These are phyloP conservation scores for Phymorhynchus buccinoides DNA, from an alignment of 1,140 invertebrate genomes.

Conservation along the genomic window DNA sequence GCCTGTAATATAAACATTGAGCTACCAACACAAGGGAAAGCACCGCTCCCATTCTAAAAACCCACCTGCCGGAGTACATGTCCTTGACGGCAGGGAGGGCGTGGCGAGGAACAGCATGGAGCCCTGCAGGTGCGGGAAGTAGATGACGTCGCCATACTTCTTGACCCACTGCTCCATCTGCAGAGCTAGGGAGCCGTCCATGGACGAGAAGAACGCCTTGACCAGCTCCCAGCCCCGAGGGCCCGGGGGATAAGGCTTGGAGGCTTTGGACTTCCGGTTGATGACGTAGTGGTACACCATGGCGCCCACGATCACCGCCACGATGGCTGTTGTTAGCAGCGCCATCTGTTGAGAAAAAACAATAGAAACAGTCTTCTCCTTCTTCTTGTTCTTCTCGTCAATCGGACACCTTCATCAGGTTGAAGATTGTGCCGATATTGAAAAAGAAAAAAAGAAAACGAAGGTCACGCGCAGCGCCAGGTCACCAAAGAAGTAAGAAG, in stretches of 20 bases:
- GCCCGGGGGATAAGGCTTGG: background rate
- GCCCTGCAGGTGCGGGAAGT: background rate
- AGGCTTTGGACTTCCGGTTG: background rate
- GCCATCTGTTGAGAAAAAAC: no score
- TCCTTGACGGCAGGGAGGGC: background rate
- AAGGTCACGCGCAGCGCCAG: no score
- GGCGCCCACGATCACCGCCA: background rate
- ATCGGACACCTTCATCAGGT: no score
- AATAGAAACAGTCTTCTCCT: no score
- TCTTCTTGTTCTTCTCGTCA: no score
- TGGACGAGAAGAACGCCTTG: background rate
- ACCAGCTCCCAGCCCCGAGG: background rate
- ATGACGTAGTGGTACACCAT: background rate
- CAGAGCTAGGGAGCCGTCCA: background rate
- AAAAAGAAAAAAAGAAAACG: no score
- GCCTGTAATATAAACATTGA: no score
- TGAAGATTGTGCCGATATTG: no score
- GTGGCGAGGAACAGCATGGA: background rate
- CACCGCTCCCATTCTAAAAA: no score
- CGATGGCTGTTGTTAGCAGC: no score
- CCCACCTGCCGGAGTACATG: background rate
- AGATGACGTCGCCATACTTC: background rate
- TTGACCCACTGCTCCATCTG: background rate
- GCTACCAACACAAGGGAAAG: no score
- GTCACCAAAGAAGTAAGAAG: no score